Percentiles rank a stretch among this genome's conserved stretches.
These are phyloP conservation scores for Perca schrenkii DNA, from an alignment of 2,113 vertebrate species.

Conservation along the genomic window DNA sequence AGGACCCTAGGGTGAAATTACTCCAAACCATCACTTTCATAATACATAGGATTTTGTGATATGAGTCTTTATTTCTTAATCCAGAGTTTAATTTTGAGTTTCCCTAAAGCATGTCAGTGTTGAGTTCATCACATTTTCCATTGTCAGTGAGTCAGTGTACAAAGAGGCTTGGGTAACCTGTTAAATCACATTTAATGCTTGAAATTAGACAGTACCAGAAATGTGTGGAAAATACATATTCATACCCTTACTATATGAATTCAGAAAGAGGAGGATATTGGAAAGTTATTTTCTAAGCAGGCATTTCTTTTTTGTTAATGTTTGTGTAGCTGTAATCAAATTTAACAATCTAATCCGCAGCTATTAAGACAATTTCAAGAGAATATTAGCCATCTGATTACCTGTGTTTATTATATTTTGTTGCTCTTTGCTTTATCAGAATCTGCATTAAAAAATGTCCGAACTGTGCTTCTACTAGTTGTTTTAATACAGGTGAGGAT, in stretches of 20 bases:
- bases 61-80: not conserved
- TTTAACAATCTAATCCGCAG: slow-evolving; percentile 1
- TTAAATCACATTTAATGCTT: slow-evolving; percentile 6
- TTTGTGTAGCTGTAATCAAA: slow-evolving; percentile 24
- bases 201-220: not conserved
- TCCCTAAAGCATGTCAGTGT: not conserved
- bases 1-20: no score
- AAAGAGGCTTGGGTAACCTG: not conserved
- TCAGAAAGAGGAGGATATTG: not conserved
- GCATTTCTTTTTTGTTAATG: slow-evolving; percentile 6
- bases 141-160: not conserved
- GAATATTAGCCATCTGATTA: not conserved
- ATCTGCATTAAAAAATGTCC: not conserved
- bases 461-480: not conserved
- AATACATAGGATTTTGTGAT: not conserved
- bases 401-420: not conserved
- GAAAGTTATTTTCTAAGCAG: not conserved
- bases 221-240: slow-evolving; percentile 14
- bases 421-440: slow-evolving; percentile 11
- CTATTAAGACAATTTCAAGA: not conserved
- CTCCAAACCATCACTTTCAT: not conserved
- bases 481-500: slow-evolving; percentile 5
- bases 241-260: not conserved
- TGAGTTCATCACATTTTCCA: not conserved
- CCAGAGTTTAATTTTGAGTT: slow-evolving; percentile 8